Percentiles rank a stretch among this genome's conserved stretches.
phyloP scores from a whole-genome alignment of 1,140 invertebrate species.

The Campoletis sonorensis region DNA sequence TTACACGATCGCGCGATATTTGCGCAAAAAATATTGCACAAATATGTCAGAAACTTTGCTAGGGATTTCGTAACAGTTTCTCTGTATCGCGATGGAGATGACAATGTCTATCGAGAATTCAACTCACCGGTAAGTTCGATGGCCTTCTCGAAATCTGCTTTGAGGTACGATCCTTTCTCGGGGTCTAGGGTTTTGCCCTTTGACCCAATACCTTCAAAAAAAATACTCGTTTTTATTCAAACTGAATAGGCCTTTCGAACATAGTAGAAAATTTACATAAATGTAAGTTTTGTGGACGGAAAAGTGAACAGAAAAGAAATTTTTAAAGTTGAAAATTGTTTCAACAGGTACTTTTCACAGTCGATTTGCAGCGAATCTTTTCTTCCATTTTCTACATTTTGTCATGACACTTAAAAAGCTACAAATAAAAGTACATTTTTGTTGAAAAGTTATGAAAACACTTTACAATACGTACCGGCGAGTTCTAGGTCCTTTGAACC shows the following conservation, averaged over 20 bases:
- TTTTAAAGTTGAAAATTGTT: too few species aligned
- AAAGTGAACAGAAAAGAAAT: too few species aligned
- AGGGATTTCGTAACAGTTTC: not conserved
- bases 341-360: too few species aligned
- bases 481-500: constrained; percentile 84
- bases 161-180: constrained; percentile 77
- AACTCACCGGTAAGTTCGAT: constrained; percentile 82
- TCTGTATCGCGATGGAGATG: not conserved
- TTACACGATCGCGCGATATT: not conserved
- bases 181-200: constrained; percentile 74
- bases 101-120: not conserved
- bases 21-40: not conserved
- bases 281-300: too few species aligned
- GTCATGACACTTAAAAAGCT: too few species aligned
- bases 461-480: constrained; percentile 77
- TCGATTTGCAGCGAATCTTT: too few species aligned
- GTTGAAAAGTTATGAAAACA: too few species aligned
- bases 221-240: not conserved
- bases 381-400: too few species aligned
- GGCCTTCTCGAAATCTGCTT: constrained; percentile 89
- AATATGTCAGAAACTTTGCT: not conserved
- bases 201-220: constrained; percentile 69
- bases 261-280: too few species aligned
- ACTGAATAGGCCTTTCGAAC: too few species aligned
- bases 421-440: too few species aligned